Conservation (phyloP, 2,888 invertebrate species). For the Digitonthophagus gazella region DNA sequence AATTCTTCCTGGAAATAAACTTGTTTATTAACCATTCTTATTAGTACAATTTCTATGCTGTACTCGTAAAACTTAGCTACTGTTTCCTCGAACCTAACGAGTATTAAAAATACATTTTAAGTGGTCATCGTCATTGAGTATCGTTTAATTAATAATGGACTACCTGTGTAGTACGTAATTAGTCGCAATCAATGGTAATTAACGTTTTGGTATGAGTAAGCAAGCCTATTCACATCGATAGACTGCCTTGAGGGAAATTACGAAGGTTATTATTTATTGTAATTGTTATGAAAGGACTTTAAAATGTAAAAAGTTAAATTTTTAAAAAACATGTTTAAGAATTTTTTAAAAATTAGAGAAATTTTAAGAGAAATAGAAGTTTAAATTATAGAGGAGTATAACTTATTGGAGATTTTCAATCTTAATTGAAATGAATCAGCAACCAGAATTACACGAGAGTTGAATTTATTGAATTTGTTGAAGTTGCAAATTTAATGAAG, state of each 20-base stretch:
- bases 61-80: neutral
- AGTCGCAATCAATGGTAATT: slow-evolving; percentile 6
- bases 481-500: too few species aligned
- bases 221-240: neutral
- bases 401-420: too few species aligned
- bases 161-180: slow-evolving; percentile 7
- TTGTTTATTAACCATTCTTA: neutral
- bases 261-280: neutral
- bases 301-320: too few species aligned
- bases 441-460: too few species aligned
- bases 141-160: slow-evolving; percentile 10
- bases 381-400: too few species aligned
- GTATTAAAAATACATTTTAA: neutral
- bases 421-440: too few species aligned
- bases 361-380: too few species aligned
- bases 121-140: neutral
- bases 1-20: neutral
- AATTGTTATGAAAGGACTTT: neutral
- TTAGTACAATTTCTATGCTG: neutral
- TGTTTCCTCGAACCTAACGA: neutral
- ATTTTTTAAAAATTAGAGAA: too few species aligned
- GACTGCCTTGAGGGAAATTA: neutral
- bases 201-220: neutral
- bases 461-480: too few species aligned
- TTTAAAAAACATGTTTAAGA: too few species aligned